A percentile compares a stretch with the other conserved stretches of the same genome.
These are phyloP conservation scores for Trematomus bernacchii DNA, from an alignment of 2,797 vertebrate genomes.

Conservation along the genomic window DNA sequence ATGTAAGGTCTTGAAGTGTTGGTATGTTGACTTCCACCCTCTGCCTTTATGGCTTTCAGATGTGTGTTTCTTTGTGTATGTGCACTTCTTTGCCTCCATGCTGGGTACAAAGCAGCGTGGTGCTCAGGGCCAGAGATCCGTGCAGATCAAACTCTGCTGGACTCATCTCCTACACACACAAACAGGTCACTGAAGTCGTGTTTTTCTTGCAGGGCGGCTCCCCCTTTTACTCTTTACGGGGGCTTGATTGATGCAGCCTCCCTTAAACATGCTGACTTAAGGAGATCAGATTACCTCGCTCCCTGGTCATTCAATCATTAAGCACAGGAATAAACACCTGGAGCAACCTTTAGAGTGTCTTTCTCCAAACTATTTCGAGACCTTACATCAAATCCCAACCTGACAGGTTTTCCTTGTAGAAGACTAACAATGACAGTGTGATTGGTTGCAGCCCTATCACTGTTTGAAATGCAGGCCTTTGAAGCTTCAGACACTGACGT, in stretches of 20 bases:
- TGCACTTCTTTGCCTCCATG: constrained; percentile 47
- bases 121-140: constrained; percentile 49
- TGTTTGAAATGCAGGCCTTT: constrained; percentile 74
- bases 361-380: constrained; percentile 43
- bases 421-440: constrained; percentile 66
- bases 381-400: constrained; percentile 45
- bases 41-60: constrained; percentile 72
- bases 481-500: constrained; percentile 65
- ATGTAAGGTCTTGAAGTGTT: constrained; percentile 45
- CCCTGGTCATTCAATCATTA: constrained; percentile 32
- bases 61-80: constrained; percentile 49
- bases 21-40: constrained; percentile 31
- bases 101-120: constrained; percentile 66
- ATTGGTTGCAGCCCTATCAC: constrained; percentile 77
- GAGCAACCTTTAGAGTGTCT: constrained; percentile 29
- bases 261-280: constrained; percentile 48
- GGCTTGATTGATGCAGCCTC: constrained; percentile 51
- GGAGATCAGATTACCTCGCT: constrained; percentile 52
- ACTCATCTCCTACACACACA: constrained; percentile 56
- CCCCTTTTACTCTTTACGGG: constrained; percentile 35
- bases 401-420: constrained; percentile 52
- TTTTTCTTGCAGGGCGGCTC: constrained; percentile 54
- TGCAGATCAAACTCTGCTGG: constrained; percentile 52
- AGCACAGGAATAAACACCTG: constrained; percentile 51
- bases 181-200: constrained; percentile 49